Evolutionary conservation across 2,113 vertebrate species (phyloP).

Genomic region (Antechinus stuartii): DNA sequence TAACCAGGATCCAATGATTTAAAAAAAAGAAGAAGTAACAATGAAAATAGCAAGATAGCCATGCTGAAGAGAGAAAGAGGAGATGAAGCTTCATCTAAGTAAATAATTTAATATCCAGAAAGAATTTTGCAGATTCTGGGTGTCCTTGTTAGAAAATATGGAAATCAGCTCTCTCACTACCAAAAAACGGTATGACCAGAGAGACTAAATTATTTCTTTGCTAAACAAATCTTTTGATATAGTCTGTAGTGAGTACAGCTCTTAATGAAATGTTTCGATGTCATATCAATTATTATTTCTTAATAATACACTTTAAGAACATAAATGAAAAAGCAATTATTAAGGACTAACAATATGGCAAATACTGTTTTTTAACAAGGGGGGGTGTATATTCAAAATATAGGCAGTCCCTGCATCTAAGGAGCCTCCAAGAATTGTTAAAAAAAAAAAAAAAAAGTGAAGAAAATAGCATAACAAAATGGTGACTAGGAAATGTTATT

Average conservation of each 20-base stretch:
- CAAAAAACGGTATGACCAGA: background rate
- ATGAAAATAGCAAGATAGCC: background rate
- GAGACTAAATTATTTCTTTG: background rate
- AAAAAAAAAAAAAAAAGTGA: too few species aligned
- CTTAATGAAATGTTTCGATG: background rate
- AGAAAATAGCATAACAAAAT: background rate
- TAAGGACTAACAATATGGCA: background rate
- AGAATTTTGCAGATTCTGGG: background rate
- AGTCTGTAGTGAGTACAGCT: background rate
- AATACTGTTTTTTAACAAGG: background rate
- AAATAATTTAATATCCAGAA: background rate
- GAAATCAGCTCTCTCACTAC: background rate
- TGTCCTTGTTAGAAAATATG: background rate
- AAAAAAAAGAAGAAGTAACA: background rate
- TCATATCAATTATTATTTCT: background rate
- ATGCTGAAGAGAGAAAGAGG: background rate
- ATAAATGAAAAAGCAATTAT: background rate
- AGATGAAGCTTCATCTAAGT: background rate
- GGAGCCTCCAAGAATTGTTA: background rate
- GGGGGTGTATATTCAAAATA: background rate
- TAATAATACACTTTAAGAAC: background rate
- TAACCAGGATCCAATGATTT: background rate
- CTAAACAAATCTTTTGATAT: background rate
- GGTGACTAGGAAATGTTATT: background rate
- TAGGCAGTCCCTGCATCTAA: background rate